Base-by-base conservation (phyloP, 2,888 invertebrate species). In the Megamerina dolium region DNA sequence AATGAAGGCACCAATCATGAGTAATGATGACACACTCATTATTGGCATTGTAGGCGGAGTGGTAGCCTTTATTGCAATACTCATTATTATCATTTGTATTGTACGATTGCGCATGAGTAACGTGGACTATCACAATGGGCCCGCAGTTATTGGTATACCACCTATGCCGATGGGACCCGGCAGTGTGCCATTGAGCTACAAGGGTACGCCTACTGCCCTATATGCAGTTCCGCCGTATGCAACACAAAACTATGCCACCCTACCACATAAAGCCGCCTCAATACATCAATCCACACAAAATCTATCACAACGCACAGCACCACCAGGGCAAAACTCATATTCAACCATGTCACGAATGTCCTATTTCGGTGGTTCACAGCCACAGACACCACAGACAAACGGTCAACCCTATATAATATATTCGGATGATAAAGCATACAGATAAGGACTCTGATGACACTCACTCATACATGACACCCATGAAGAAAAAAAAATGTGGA, bases 41-140 rank as follows among this genome's bases (percentile, higher is more conserved):
- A 92, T 93, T 46, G 90, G 90, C n/a, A 92, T 93, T 53, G 91
- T 92, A 0, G 91, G 91, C 1, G 91, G 92, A 2, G 91, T 92
- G 1, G 90, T 93, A 1, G 89, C 87, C 2, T 89, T 93, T 63
- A 90, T 93, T 52, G 87, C 87, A 10, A 85, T 92, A 50, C 76
- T 92, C 41, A 86, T 92, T 26, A 84, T 92, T 20, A 82, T 83
- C n/a, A 90, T 90, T 53, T 93, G 92, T 62, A 86, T 92, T 30
- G 85, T 91, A 23, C 77, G 91, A 13, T 68, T 87, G 59, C 74
- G 83, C 48, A 80, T 85, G 80, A 78, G 81, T 29, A 78, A 75
- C 9, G 75, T 76, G 0, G 83, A 83, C 33, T 85, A 84, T 52
- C 76, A 82, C 49, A 82, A 80, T 42, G 81, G 78, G n/a, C 82